Conservation (phyloP, 2,888 invertebrate species). For the Lithophane leautieri region DNA sequence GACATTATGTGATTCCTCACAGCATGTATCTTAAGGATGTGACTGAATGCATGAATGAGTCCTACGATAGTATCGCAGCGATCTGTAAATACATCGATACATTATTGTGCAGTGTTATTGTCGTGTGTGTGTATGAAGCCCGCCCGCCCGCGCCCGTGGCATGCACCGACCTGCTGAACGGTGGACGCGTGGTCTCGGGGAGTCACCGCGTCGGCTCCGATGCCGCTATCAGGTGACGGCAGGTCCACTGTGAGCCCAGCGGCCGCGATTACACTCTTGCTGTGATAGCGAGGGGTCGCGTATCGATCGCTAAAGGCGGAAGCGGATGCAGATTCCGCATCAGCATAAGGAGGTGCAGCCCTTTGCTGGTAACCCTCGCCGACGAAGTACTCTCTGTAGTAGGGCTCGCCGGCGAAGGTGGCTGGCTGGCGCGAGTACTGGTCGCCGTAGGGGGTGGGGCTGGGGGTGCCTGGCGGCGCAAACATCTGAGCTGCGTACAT, state of each 20-base stretch:
- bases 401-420: conserved; percentile 93
- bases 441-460: conserved; percentile 91
- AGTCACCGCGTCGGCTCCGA: conserved; percentile 98
- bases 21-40: conserved; percentile 39
- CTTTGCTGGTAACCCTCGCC: conserved; percentile 92
- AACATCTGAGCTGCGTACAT: conserved; percentile 93
- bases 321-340: conserved; percentile 90
- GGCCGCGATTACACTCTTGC: conserved; percentile 93
- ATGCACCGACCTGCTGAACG: conserved; percentile 95
- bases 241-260: conserved; percentile 97
- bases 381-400: conserved; percentile 95
- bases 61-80: conserved; percentile 50
- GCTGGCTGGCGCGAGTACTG: conserved; percentile 89
- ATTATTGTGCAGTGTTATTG: conserved; percentile 62
- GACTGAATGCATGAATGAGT: conserved; percentile 60
- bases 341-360: conserved; percentile 90
- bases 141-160: conserved; percentile 86
- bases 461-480: conserved; percentile 92
- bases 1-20: conserved; percentile 34
- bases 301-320: conserved; percentile 93
- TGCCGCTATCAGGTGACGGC: conserved; percentile 98
- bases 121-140: conserved; percentile 74
- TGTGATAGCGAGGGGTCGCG: conserved; percentile 93
- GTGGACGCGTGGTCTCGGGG: conserved; percentile 96
- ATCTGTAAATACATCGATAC: conserved; percentile 65